A percentile compares a stretch with the other conserved stretches of the same genome.
Evolutionary conservation across 2,888 invertebrate genomes (phyloP).

Genomic region (Acanthococcus lagerstroemiae): DNA sequence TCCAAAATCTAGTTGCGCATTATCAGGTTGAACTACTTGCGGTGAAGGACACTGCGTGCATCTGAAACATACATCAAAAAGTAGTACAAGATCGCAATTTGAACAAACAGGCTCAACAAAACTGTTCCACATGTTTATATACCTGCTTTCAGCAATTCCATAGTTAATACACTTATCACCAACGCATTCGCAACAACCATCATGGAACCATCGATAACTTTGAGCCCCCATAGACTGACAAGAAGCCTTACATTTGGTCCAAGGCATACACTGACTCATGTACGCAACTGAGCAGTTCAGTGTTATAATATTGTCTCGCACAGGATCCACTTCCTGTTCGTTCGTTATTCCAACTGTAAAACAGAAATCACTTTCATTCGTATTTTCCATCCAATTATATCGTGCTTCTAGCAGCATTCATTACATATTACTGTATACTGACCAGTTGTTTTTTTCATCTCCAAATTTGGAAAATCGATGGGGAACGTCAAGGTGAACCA

Average conservation of each 20-base stretch:
- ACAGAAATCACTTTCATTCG: not conserved
- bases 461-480: conserved; percentile 60
- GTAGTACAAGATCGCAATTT: too few species aligned
- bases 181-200: conserved; percentile 89
- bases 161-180: conserved; percentile 80
- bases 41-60: conserved; percentile 54
- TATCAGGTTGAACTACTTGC: conserved; percentile 43
- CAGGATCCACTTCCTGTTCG: conserved; percentile 40
- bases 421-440: not conserved
- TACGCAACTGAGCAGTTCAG: conserved; percentile 87
- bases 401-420: too few species aligned
- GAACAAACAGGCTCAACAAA: not conserved
- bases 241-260: conserved; percentile 72
- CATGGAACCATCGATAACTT: conserved; percentile 85
- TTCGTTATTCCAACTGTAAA: conserved; percentile 35
- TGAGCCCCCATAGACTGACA: conserved; percentile 76
- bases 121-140: too few species aligned
- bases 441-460: conserved; percentile 36
- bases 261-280: conserved; percentile 78
- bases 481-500: conserved; percentile 81
- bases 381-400: not conserved
- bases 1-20: conserved; percentile 54
- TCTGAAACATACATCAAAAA: conserved; percentile 41
- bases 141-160: conserved; percentile 78
- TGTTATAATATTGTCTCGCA: conserved; percentile 44